phyloP scores from a whole-genome alignment of 2,888 invertebrate species.

The Melieria crassipennis region DNA sequence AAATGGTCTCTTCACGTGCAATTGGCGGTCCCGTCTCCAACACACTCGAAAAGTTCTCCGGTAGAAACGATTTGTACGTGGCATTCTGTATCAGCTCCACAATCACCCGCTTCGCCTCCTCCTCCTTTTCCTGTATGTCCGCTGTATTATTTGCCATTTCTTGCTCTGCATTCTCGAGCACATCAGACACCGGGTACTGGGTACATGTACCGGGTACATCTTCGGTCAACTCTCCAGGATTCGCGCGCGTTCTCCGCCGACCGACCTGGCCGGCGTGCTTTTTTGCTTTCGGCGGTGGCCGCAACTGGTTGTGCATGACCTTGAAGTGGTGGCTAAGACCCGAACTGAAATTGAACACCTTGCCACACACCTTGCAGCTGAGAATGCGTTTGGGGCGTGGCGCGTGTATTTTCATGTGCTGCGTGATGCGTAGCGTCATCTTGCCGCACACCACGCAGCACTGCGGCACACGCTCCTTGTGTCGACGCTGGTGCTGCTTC shows the following conservation, averaged over 20 bases:
- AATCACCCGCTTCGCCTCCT: slow-evolving; percentile 46
- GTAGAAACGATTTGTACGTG: slow-evolving; percentile 40
- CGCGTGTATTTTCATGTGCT: slow-evolving; percentile 48
- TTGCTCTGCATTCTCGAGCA: slow-evolving; percentile 5
- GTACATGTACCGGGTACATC: too few species aligned
- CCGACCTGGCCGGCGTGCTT: neutral
- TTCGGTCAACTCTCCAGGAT: slow-evolving; percentile 4
- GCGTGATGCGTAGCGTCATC: slow-evolving; percentile 44
- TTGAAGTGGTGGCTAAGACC: slow-evolving; percentile 46
- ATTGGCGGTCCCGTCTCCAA: slow-evolving; percentile 29
- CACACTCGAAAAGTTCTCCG: slow-evolving; percentile 37
- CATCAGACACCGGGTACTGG: slow-evolving; percentile 8
- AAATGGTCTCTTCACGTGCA: slow-evolving; percentile 46
- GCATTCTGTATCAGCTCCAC: slow-evolving; percentile 46
- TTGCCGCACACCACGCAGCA: slow-evolving; percentile 47
- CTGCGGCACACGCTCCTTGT: slow-evolving; percentile 42
- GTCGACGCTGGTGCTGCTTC: slow-evolving; percentile 42
- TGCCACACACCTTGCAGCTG: slow-evolving; percentile 44
- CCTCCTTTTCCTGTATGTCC: slow-evolving; percentile 41
- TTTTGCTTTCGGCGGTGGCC: slow-evolving; percentile 38
- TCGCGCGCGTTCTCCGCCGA: neutral
- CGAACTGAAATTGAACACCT: slow-evolving; percentile 47
- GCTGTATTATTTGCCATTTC: slow-evolving; percentile 14
- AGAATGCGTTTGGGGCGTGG: slow-evolving; percentile 44
- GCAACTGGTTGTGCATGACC: slow-evolving; percentile 44